These are phyloP conservation scores for Apostichopus californicus DNA, from an alignment of 35 echinoderm and acorn worm genomes.

Conservation along the genomic window DNA sequence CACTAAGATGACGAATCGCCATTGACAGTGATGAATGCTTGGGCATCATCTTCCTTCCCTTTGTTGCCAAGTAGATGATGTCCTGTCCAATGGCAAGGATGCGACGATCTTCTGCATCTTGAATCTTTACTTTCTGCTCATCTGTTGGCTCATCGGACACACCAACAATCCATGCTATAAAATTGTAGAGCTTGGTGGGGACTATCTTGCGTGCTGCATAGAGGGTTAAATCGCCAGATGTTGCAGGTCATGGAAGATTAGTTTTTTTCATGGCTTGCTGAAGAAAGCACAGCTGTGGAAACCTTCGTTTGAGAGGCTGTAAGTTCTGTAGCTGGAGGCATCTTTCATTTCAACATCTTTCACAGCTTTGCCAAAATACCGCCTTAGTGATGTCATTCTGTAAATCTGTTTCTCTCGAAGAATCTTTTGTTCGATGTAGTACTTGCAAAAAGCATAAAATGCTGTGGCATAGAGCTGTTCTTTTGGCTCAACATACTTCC, in stretches of 20 bases:
- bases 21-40: conserved; percentile 34
- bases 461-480: conserved; percentile 21
- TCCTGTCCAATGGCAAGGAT: conserved; percentile 48
- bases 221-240: background rate
- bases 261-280: background rate
- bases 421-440: conserved; percentile 17
- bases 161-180: conserved; percentile 66
- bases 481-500: background rate
- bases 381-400: background rate
- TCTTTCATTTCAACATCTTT: conserved; percentile 22
- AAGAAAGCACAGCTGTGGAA: conserved; percentile 5
- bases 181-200: background rate
- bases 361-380: conserved; percentile 28
- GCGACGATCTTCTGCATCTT: conserved; percentile 25
- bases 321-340: conserved; percentile 20
- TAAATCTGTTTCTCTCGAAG: conserved; percentile 9
- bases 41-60: conserved; percentile 7
- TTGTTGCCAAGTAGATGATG: conserved; percentile 31
- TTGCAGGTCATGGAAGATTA: conserved; percentile 21
- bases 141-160: conserved; percentile 9
- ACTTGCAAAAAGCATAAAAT: conserved; percentile 31
- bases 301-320: background rate
- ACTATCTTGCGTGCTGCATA: conserved; percentile 9
- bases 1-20: conserved; percentile 19
- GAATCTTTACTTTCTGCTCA: background rate